Evolutionary conservation across 2,113 vertebrate species (phyloP), one percentile per base, ranked within the genome.

Genomic region (Hyla sarda): DNA sequence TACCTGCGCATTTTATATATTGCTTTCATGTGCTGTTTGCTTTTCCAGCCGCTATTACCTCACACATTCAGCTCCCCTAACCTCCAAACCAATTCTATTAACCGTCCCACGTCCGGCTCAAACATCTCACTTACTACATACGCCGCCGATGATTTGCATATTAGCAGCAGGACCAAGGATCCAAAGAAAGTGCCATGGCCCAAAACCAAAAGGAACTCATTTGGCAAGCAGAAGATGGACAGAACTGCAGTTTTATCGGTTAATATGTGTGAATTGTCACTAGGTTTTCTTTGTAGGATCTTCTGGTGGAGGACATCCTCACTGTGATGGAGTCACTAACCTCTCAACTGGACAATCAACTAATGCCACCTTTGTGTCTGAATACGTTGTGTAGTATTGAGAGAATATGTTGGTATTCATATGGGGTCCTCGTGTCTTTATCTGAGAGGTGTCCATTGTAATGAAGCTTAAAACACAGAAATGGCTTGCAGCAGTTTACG

Each of bases 201-300:
- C 45, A 87, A 85, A 73, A 21, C 67, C 41, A 87, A 85, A 80
- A 73, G 81, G 45, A 77, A 62, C 37, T 80, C 65, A 9, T 56
- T 88, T 88, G 74, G 85, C 65, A 84, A 76, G 47, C 74, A 78
- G 88, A 84, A 84, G 74, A 83, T 73, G 74, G 75, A 88, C 60
- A 78, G 82, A 41, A 87, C 85, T 56, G 48, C 69, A 73, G 14
- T 88, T 77, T 77, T 80, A 87, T 88, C 85, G 82, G 74, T 87
- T 83, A 80, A 87, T 87, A 41, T 80, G 28, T 74, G 62, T 47
- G 45, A 45, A 16, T n/a, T 71, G 30, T 67, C 34, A 23, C 82
- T 32, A 34, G 37, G 83, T 47, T 76, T 28, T 72, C 54, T 73
- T 74, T 83, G 56, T 82, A 75, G 48, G 30, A n/a, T 75, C 82